Evolutionary conservation across 2,888 invertebrate species (phyloP).

Genomic region (Acholoe squamosa): DNA sequence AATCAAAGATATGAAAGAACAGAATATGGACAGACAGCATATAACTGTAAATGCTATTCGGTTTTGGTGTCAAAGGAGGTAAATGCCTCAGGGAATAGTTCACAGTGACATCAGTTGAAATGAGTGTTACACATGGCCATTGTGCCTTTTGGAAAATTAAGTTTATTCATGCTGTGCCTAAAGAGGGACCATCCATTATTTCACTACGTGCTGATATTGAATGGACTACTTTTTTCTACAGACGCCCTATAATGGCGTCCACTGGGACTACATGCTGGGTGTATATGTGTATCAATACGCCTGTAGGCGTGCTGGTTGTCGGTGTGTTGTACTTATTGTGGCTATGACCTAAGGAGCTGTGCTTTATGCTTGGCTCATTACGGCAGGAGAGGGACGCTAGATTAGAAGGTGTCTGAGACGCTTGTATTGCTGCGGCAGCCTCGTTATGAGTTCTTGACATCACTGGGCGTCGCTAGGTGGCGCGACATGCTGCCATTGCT

Average conservation of each 20-base stretch:
- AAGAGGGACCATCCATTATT: slow-evolving; percentile 27
- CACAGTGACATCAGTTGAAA: too few species aligned
- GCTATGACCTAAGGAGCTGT: neutral
- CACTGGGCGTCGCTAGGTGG: neutral
- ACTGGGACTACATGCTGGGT: neutral
- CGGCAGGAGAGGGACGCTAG: neutral
- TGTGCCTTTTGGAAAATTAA: slow-evolving; percentile 6
- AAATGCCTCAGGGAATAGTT: too few species aligned
- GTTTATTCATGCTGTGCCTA: slow-evolving; percentile 7
- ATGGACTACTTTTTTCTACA: neutral
- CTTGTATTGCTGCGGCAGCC: neutral
- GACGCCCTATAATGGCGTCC: neutral
- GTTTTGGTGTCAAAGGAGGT: neutral
- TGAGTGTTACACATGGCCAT: neutral
- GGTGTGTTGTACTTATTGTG: slow-evolving; percentile 13
- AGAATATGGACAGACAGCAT: too few species aligned
- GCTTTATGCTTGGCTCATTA: slow-evolving; percentile 26
- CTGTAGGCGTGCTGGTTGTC: neutral
- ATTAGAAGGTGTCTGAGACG: slow-evolving; percentile 37
- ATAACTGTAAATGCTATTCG: neutral
- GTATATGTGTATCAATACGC: slow-evolving; percentile 11
- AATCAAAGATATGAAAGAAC: too few species aligned
- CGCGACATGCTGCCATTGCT: neutral
- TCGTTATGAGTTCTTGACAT: neutral
- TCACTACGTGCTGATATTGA: neutral